phyloP scores from a whole-genome alignment of 2,888 invertebrate genomes.

The Harpalus rubripes region DNA sequence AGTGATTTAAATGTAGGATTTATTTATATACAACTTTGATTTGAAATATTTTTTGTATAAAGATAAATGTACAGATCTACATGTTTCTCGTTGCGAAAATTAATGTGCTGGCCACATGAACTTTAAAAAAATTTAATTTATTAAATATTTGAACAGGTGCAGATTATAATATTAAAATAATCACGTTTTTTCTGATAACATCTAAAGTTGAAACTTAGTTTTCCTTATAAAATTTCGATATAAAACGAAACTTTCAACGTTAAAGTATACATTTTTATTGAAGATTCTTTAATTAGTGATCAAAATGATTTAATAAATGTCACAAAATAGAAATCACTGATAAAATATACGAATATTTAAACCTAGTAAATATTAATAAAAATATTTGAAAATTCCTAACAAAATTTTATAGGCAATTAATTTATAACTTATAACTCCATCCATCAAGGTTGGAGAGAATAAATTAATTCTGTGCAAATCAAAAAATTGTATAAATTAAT shows the following conservation, averaged over 20 bases:
- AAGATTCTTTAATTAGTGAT: slow-evolving; percentile 27
- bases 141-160: not conserved
- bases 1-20: too few species aligned
- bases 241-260: slow-evolving; percentile 19
- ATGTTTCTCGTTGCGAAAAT: too few species aligned
- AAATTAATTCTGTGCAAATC: slow-evolving; percentile 38
- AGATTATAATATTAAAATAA: not conserved
- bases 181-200: slow-evolving; percentile 23
- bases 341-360: slow-evolving; percentile 31
- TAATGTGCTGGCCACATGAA: too few species aligned
- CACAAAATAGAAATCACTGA: slow-evolving; percentile 44
- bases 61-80: too few species aligned
- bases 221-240: slow-evolving; percentile 11
- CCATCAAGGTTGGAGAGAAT: slow-evolving; percentile 17
- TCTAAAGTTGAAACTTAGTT: slow-evolving; percentile 9
- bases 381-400: slow-evolving; percentile 27
- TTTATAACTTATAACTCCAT: not conserved
- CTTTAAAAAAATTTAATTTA: too few species aligned
- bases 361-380: slow-evolving; percentile 33
- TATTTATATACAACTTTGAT: too few species aligned
- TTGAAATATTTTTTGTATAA: too few species aligned
- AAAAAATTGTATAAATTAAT: slow-evolving; percentile 30
- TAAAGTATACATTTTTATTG: slow-evolving; percentile 27
- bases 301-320: slow-evolving; percentile 46
- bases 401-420: slow-evolving; percentile 4